Base-by-base conservation (phyloP, 2,113 vertebrate genomes). In the Varanus salvator region DNA sequence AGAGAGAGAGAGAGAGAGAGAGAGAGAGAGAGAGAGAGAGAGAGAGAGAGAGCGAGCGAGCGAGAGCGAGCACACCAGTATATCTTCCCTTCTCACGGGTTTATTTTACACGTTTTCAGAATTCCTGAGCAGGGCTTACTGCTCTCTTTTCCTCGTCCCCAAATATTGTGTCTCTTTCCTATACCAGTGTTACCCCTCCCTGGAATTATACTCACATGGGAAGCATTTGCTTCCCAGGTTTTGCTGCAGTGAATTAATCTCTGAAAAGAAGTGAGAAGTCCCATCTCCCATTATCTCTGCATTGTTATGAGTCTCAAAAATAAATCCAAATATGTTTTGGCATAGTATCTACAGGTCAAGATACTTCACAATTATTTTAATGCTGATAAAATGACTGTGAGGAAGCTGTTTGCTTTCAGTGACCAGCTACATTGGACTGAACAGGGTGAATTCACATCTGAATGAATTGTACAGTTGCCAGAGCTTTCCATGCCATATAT, bases 401-500 rank as follows among this genome's bases (percentile, higher is more conserved):
- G 34, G 17, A 25, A 7, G 50, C 19, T 89, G 19, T 52, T 84
- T 64, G 50, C 7, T 76, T 74, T 66, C 25, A 29, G 50, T 82
- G 52, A 71, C 1, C 72, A 48, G 48, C 3, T 75, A 31, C 6
- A 80, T 89, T 86, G 44, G 90, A 81, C 87, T 50, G 90, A 81
- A 31, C 31, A 82, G 19, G 31, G 29, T 69, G 31, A 69, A 23
- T 94, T 89, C 44, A 54, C 81, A 86, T 80, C 54, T 68, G 50
- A 91, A 84, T 64, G 76, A 6, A 38, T 29, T 44, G 80, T 84
- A 60, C 3, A 1, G 57, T 78, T 78, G 54, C 25, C 64, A 83
- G 19, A 80, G 44, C 85, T 93, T 90, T 93, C 81, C 93, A 80
- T 14, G 77, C 86, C 92, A 80, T 66, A 89, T 27, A 76, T 31